Evolutionary conservation across 2,113 vertebrate genomes (phyloP), one percentile per base, ranked within the genome.

Genomic region (Oncorhynchus gorbuscha): DNA sequence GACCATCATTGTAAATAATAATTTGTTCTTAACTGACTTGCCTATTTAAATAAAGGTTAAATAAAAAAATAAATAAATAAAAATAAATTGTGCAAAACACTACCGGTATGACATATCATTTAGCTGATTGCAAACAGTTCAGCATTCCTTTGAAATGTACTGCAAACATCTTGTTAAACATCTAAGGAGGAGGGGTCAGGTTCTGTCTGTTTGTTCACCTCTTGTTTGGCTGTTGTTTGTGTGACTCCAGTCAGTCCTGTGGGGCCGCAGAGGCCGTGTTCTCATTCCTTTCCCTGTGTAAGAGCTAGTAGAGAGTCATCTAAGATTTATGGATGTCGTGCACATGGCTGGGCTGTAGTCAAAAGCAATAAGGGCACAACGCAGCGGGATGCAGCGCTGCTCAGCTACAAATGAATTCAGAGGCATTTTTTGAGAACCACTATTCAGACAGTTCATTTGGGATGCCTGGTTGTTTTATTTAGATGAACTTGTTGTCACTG

Each of bases 341-440:
- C 84, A n/a, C n/a, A 77, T 75, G 79, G 49, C 49, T 51, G 49
- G 20, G 77, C 76, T 78, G 75, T 82, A 76, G 74, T 83, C 76
- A 71, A 77, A 75, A 83, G 74, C 48, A 76, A 69, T 81, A 87
- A 78, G 14, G 51, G 73, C 68, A 66, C 74, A 69, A 69, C 83
- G 75, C 84, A 85, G 85, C 84, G 72, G 79, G 84, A 77, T 69
- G 70, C 71, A 73, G 39, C 81, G 68, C 78, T 79, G 87, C 85
- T 86, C 83, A 74, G 65, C 80, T 81, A 87, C 86, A 88, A 83
- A 84, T 86, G 62, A 85, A 81, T 86, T 81, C 49, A 84, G 79
- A 73, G 75, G 75, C 70, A 86, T 79, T 82, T 84, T 61, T 20
- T 30, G 51, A 83, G 75, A 80, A 79, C 13, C 64, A 74, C 75